Base-by-base conservation (phyloP, 2,797 vertebrate genomes). In the Atherinosoma microstoma region DNA sequence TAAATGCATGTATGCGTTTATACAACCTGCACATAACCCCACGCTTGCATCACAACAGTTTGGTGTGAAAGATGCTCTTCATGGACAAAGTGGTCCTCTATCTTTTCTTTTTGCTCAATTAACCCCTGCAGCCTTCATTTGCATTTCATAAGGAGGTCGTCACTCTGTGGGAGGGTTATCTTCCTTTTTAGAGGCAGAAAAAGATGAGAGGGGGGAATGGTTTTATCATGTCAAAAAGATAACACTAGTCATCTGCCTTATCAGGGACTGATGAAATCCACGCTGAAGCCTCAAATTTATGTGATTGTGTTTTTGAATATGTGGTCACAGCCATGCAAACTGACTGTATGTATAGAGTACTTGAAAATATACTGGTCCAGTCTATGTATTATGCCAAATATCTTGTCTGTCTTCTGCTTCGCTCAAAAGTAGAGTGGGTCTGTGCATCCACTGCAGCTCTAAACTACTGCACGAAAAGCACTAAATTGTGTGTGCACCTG, bases 241-340 rank as follows among this genome's bases (percentile, higher is more conserved):
- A 98, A 96, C 96, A 94, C 92, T 93, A 92, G 93, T 94, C 93
- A 95, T 94, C 94, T 91, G 89, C 84, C 95, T 96, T 97, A 96
- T 96, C 95, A 95, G 91, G 6, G 87, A 94, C 95, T 96, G 95
- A 96, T 96, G 95, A 95, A 89, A 91, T 82, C 74, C 76, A 73
- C 11, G 32, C 80, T 70, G 57, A 59, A 73, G 63, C 72, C 58
- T 49, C 72, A 58, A 62, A n/a, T 66, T 47, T 24, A 78, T 72
- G 54, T 69, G 72, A 78, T 80, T 35, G 6, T 35, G 6, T 64
- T 36, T 75, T 60, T 74, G 75, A 79, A 82, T 67, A 57, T 79
- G 64, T 35, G 71, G 65, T 36, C 57, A 27, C 58, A 51, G 56
- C 51, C 35, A 22, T 47, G 35, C 35, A 34, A 24, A 51, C 12